Base-by-base conservation (phyloP, 2,113 vertebrate species). In the Clinocottus analis region DNA sequence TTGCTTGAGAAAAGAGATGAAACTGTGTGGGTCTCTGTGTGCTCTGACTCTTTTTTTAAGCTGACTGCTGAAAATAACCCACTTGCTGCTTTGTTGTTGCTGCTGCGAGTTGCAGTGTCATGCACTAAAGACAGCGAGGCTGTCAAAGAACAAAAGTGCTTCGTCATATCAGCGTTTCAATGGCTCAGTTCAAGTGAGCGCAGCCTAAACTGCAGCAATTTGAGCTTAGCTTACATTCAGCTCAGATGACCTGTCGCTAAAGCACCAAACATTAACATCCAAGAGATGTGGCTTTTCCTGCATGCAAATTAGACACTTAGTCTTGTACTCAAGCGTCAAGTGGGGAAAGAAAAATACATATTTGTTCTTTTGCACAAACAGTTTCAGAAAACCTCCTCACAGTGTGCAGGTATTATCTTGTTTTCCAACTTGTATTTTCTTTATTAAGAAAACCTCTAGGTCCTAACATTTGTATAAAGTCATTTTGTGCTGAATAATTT, bases 91-190 rank as follows among this genome's bases (percentile, higher is more conserved):
- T 51, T 73, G 56, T 66, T 80, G 68, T 55, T 55, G 64, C 72
- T 19, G 47, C 74, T 65, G 65, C 63, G 51, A 82, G 79, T 37
- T 70, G 71, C 77, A 41, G 39, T 2, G 35, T 37, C 62, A 23
- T 45, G 75, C 87, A 59, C 47, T 80, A 59, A 60, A 79, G 65
- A 59, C 53, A 49, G 74, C 13, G 21, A 59, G 59, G 55, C 65
- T 37, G 45, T 53, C 7, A 10, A 55, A 53, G 59, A 67, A 66
- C 47, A 72, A 87, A 87, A 88, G 76, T 64, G 85, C 86, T 49
- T 75, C 10, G 67, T 91, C 87, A 87, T 43, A 41, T 78, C 64
- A 56, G 53, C 77, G 59, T 75, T 64, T 64, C 33, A 70, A 11
- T 5, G 23, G 29, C 33, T 25, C 19, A 23, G 41, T 79, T 78